Evolutionary conservation across 2,888 invertebrate genomes (phyloP).

Genomic region (Scrobipalpa atriplicella): DNA sequence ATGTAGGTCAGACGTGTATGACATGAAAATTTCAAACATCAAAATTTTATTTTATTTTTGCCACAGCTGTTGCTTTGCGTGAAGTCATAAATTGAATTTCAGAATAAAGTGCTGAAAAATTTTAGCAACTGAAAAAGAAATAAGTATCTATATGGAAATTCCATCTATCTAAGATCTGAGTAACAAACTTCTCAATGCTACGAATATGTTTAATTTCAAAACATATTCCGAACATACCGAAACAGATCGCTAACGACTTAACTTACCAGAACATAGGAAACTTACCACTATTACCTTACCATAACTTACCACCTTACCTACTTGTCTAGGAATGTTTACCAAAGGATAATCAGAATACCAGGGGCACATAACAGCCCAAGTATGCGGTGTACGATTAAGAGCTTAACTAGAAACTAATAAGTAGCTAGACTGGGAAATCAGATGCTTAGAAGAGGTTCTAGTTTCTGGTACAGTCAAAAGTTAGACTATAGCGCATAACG

Average conservation of each 20-base stretch:
- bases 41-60: no score
- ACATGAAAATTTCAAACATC: no score
- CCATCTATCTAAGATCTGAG: neutral
- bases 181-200: neutral
- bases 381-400: slow-evolving; percentile 17
- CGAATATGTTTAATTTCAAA: neutral
- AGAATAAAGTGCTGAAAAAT: no score
- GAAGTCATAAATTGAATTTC: no score
- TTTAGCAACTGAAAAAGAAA: no score
- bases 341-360: slow-evolving; percentile 26
- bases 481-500: neutral
- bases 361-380: neutral
- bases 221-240: neutral
- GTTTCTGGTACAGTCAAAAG: neutral
- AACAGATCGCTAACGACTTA: neutral
- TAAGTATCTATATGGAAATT: no score
- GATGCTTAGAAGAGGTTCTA: neutral
- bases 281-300: neutral
- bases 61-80: no score
- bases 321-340: slow-evolving; percentile 21
- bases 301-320: neutral
- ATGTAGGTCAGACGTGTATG: neutral
- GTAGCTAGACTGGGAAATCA: slow-evolving; percentile 29
- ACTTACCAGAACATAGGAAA: slow-evolving; percentile 12
- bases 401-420: slow-evolving; percentile 37